Conservation (phyloP, 2,113 vertebrate genomes). For the Tretioscincus oriximinensis region DNA sequence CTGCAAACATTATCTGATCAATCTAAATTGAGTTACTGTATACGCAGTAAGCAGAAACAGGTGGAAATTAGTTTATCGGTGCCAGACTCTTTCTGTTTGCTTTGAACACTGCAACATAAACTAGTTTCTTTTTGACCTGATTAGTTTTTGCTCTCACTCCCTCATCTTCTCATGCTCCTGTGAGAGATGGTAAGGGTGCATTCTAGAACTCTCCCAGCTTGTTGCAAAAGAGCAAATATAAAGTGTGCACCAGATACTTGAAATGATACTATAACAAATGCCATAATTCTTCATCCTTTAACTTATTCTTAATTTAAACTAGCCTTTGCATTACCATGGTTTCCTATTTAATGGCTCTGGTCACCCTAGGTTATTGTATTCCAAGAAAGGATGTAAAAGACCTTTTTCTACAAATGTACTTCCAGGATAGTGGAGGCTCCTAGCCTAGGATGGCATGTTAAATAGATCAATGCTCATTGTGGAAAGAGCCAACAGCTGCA, state of each 20-base stretch:
- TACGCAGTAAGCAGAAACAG: constrained; percentile 77
- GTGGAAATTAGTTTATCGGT: constrained; percentile 81
- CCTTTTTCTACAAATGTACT: too few species aligned
- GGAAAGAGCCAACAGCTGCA: too few species aligned
- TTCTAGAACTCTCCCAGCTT: constrained; percentile 55
- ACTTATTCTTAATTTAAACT: constrained; percentile 38
- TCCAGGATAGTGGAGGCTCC: too few species aligned
- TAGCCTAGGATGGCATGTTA: too few species aligned
- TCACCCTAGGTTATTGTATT: too few species aligned
- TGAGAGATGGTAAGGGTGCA: constrained; percentile 40
- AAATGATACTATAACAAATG: constrained; percentile 41
- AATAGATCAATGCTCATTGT: too few species aligned
- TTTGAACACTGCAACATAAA: constrained; percentile 74
- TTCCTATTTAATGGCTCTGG: neutral
- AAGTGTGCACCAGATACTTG: constrained; percentile 41
- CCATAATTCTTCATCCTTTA: constrained; percentile 12
- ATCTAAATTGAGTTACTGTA: constrained; percentile 78
- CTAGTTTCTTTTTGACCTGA: constrained; percentile 69
- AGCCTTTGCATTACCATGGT: constrained; percentile 34
- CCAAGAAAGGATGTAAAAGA: too few species aligned
- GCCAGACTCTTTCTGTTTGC: constrained; percentile 71
- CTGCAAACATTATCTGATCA: constrained; percentile 74
- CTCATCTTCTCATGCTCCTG: constrained; percentile 31
- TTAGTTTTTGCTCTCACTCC: constrained; percentile 69
- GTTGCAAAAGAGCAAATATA: constrained; percentile 4